These are phyloP conservation scores for Spinus olivaceus DNA, from an alignment of 2,797 vertebrate species.

Conservation along the genomic window DNA sequence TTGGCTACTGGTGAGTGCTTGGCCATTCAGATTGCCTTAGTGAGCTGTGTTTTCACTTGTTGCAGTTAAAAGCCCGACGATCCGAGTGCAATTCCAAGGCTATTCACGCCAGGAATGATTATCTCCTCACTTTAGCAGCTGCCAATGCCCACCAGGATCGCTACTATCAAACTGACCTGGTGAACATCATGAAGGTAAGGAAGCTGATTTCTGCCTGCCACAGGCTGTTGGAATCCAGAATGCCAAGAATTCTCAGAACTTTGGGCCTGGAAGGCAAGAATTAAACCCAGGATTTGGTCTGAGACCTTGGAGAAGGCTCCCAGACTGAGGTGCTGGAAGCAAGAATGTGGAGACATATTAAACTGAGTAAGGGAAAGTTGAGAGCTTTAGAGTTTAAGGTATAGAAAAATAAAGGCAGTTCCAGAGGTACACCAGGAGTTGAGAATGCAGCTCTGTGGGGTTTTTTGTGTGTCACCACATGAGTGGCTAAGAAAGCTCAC, in stretches of 20 bases:
- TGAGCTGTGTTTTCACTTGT: background rate
- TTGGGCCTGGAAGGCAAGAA: background rate
- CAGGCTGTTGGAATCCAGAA: background rate
- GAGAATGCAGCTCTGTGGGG: too few species aligned
- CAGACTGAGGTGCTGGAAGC: too few species aligned
- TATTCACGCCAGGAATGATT: slow-evolving; percentile 96
- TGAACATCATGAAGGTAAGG: slow-evolving; percentile 94
- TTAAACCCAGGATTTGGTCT: background rate
- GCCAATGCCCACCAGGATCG: slow-evolving; percentile 96
- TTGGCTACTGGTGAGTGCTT: rapidly evolving
- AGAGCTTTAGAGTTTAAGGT: background rate
- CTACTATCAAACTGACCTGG: slow-evolving; percentile 94
- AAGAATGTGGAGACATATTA: too few species aligned
- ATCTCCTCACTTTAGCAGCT: slow-evolving; percentile 93
- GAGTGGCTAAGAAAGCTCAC: background rate
- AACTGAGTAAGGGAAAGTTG: background rate
- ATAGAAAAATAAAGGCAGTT: background rate
- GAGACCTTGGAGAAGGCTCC: background rate
- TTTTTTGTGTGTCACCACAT: background rate
- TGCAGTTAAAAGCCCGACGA: slow-evolving; percentile 94
- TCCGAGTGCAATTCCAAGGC: slow-evolving; percentile 97
- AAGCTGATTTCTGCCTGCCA: background rate
- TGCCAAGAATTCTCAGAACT: background rate
- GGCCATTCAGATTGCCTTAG: background rate
- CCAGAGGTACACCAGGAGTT: too few species aligned